Evolutionary conservation across 1,140 invertebrate genomes (phyloP), one percentile per base, ranked within the genome.

Genomic region (Nomia melanderi): DNA sequence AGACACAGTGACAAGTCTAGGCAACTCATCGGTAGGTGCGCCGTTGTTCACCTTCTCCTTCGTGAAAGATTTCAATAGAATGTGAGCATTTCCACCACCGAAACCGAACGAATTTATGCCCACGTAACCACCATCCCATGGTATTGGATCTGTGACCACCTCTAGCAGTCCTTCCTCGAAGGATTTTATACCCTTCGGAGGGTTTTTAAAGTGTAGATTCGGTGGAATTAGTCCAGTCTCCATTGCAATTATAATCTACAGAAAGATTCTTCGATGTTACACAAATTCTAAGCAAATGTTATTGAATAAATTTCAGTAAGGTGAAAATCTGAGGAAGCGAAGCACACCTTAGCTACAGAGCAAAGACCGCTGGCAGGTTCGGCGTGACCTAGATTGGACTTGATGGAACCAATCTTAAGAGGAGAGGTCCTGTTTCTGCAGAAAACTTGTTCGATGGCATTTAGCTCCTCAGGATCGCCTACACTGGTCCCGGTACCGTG

Each of bases 311-410:
- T 36, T 59, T 44, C n/a, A n/a, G n/a, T n/a, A n/a, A n/a, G n/a
- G n/a, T n/a, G n/a, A 17, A 41, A 39, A 9, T 29, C 54, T 62
- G 17, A n/a, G 20, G 36, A 64, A 67, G 33, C 33, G n/a, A n/a
- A 14, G 94, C 87, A 31, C 82, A 97, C 96, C 93, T 98, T 98
- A 5, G 96, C 94, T 47, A 98, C 84, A 1, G 96, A 96, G 89
- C 96, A 97, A 0, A 97, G 91, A 75, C 98, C 98, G 44, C 97
- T 98, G 2, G 96, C 96, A 9, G 97, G 96, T 91, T 99, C 98
- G 0, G 96, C 94, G 89, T 99, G 98, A 0, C 98, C 98, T 86
- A 98, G 94, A 90, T 98, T 99, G 0, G 97, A 98, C 89, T 99
- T 99, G 1, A 98, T 94, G 0, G 98, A 97, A 7, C 98, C 98